These are phyloP conservation scores for Thamnophis sirtalis DNA, from an alignment of 2,113 vertebrate genomes.

Conservation along the genomic window DNA sequence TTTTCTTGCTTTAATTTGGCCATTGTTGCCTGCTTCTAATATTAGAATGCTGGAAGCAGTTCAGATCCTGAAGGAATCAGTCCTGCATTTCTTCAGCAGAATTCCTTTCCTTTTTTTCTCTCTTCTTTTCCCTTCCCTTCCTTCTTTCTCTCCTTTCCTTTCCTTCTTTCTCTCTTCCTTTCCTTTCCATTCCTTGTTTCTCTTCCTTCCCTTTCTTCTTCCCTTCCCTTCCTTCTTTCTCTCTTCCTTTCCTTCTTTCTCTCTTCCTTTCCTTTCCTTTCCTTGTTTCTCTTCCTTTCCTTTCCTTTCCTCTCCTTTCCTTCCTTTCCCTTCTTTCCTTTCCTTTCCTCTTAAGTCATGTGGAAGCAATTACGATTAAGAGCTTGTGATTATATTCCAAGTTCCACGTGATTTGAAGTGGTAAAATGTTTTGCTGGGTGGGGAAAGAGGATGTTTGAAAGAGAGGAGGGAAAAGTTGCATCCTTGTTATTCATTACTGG, in stretches of 20 bases:
- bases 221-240: too few relatives aligned
- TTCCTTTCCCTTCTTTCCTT: too few relatives aligned
- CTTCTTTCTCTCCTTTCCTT: too few relatives aligned
- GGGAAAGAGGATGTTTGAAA: conserved; percentile 34
- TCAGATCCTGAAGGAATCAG: conserved; percentile 62
- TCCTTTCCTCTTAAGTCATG: not conserved
- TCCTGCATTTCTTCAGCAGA: conserved; percentile 26
- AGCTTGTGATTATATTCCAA: conserved; percentile 54
- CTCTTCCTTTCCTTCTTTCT: too few relatives aligned
- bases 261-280: too few relatives aligned
- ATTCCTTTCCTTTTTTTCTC: not conserved
- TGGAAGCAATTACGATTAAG: conserved; percentile 65
- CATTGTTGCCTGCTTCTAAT: conserved; percentile 61
- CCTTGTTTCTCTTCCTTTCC: too few relatives aligned
- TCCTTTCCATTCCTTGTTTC: too few relatives aligned
- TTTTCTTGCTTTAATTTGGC: conserved; percentile 32
- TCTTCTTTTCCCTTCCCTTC: not conserved
- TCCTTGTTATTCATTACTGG: conserved; percentile 49
- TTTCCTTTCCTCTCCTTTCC: rapidly evolving
- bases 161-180: too few relatives aligned
- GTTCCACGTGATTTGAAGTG: conserved; percentile 48
- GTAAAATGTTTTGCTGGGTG: conserved; percentile 45
- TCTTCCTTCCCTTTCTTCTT: too few relatives aligned
- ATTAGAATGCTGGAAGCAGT: conserved; percentile 59
- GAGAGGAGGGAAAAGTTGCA: conserved; percentile 1